Base-by-base conservation (phyloP, 2,113 vertebrate species). In the Drymodes brunneopygia region DNA sequence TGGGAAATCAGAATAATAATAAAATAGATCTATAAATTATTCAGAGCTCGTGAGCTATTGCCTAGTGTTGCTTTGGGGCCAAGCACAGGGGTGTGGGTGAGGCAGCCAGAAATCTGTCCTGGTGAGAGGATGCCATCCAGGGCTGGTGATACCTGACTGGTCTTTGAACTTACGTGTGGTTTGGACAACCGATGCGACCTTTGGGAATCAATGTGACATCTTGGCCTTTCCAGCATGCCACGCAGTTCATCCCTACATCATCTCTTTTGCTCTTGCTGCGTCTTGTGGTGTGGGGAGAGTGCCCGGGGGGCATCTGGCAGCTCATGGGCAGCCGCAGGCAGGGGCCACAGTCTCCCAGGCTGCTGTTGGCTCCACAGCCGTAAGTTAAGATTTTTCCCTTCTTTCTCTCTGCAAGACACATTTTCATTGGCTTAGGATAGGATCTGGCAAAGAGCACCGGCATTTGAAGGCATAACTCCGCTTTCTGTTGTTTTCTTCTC, bases 231-330 rank as follows among this genome's bases (percentile, higher is more conserved):
- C 25, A 1, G 16, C 0, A n/a, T 1, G 10, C 47, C 42, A 5
- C 3, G 0, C 1, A 11, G 27, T 28, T 20, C 0, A 1, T 40
- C 22, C 22, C 61, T 15, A 0, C 5, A 0, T 8, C 2, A 1
- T 5, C 31, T 8, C n/a, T 36, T n/a, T 10, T 5, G 45, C 33
- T 60, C 13, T 7, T 6, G 21, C 88, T 23, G 18, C 1, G 6
- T 27, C 48, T 15, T 1, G 11, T 1, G 29, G 21, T 1, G 16
- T 2, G 57, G 8, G 35, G 12, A 48, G 21, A 11, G 17, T 8
- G 29, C 20, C 44, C 11, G 5, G 47, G 25, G 29, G 44, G 21
- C 0, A 17, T 10, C 27, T 11, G 64, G n/a, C n/a, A 31, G 13
- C 18, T 7, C 6, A 1, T 1, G 40, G 66, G n/a, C 70, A 21